phyloP scores from a whole-genome alignment of 2,113 vertebrate genomes.

The Aplodontia rufa region DNA sequence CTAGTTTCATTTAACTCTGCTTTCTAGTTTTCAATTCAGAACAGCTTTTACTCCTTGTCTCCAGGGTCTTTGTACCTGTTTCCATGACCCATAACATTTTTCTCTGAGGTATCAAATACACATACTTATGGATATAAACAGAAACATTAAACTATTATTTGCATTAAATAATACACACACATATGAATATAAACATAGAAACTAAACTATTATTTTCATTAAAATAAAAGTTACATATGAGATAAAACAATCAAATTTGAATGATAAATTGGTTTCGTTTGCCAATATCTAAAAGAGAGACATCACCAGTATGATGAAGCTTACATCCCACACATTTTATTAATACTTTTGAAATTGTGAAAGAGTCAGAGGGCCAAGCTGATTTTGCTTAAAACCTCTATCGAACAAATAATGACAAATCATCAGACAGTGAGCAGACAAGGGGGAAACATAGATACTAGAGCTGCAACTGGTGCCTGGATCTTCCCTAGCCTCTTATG shows the following conservation, averaged over 20 bases:
- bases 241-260: too few relatives aligned
- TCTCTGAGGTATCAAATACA: rapidly evolving
- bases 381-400: not conserved
- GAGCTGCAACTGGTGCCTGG: rapidly evolving
- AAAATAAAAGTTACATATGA: not conserved
- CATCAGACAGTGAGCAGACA: not conserved
- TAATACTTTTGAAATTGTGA: not conserved
- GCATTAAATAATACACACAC: not conserved
- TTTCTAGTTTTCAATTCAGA: not conserved
- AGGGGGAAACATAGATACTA: not conserved
- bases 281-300: not conserved
- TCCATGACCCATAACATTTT: not conserved
- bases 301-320: rapidly evolving
- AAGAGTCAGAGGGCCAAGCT: not conserved
- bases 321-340: not conserved
- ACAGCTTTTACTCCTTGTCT: not conserved
- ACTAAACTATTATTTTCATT: not conserved
- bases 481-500: not conserved
- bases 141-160: not conserved
- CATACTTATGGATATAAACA: too few relatives aligned
- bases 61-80: not conserved
- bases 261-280: not conserved
- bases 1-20: too few relatives aligned
- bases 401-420: not conserved
- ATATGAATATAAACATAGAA: not conserved